Conservation (phyloP, 2,888 invertebrate genomes). For the Proisotoma minuta region DNA sequence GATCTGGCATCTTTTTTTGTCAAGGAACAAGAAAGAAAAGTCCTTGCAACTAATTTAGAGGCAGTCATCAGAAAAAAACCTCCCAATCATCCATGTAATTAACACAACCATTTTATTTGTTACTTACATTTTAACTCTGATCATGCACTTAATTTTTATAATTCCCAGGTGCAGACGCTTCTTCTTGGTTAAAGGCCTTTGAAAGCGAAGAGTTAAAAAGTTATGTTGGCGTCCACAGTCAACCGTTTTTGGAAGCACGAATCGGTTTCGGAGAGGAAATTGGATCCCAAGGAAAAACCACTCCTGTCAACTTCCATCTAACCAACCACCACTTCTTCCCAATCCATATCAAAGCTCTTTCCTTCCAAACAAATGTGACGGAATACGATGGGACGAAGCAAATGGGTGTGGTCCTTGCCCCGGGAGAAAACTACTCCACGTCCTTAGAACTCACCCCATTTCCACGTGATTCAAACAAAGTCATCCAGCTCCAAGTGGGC, state of each 20-base stretch:
- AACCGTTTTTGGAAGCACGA: conserved; percentile 22
- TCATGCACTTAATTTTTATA: not conserved
- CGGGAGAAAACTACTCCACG: conserved; percentile 27
- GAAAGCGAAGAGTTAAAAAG: not conserved
- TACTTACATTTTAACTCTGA: not conserved
- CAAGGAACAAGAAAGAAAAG: conserved; percentile 6
- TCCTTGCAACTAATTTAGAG: conserved; percentile 35
- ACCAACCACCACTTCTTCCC: conserved; percentile 16
- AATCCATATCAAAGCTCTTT: conserved; percentile 34
- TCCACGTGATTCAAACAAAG: conserved; percentile 36
- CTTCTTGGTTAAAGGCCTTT: not conserved
- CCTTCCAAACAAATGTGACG: conserved; percentile 34
- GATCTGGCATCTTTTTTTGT: conserved; percentile 30
- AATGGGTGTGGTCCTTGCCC: conserved; percentile 19
- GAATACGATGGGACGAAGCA: conserved; percentile 33
- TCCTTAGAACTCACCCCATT: conserved; percentile 30
- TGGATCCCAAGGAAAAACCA: not conserved
- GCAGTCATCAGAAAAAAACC: conserved; percentile 33
- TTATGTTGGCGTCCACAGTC: conserved; percentile 12
- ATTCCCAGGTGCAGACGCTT: not conserved
- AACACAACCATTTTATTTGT: conserved; percentile 6
- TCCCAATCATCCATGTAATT: conserved; percentile 31
- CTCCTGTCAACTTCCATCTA: not conserved
- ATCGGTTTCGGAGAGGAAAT: conserved; percentile 30
- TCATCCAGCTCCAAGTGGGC: conserved; percentile 43